Base-by-base conservation (phyloP, 1,140 invertebrate genomes). In the Drosophila subobscura region DNA sequence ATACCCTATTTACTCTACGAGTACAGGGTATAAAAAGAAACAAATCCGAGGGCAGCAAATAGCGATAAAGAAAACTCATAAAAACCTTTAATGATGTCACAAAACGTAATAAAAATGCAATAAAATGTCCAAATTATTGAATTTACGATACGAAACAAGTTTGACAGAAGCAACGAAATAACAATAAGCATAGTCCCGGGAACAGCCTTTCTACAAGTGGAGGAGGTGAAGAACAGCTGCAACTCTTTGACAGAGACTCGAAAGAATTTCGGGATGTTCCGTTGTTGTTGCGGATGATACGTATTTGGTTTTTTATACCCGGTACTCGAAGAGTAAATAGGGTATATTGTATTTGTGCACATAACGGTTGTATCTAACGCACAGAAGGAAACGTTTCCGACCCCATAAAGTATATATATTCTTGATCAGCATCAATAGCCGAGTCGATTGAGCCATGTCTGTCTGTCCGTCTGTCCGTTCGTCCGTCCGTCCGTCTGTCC, bases 91-190 rank as follows among this genome's bases (percentile, higher is more conserved):
- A 90, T 90, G 88, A 90, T 90, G 88, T 90, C 88, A 90, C 88
- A 90, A 86, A 70, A 76, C 74, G 88, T 79, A 88, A 90, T 90
- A 90, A 90, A 90, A 90, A 90, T 84, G 83, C 88, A 90, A 90
- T 90, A 90, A 90, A 90, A 90, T 90, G 88, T 90, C 88, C 88
- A 90, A 90, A 90, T 90, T 90, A 90, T 90, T 90, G 88, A 90
- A 90, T 90, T 90, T 90, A 90, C 88, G 88, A 90, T 90, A 84
- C 80, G 88, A 84, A 89, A 89, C 86, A 89, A 86, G 85, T 89
- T 89, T 79, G 77, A 59, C 85, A 80, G 63, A 65, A 64, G 59
- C 59, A 64, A 44, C 63, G 10, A 67, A 68, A 55, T 55, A 58
- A 76, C 61, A 84, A 70, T 65, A 80, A 77, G 33, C 75, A 60